Evolutionary conservation across 2,113 vertebrate genomes (phyloP), one percentile per base, ranked within the genome.

Genomic region (Psophia crepitans): DNA sequence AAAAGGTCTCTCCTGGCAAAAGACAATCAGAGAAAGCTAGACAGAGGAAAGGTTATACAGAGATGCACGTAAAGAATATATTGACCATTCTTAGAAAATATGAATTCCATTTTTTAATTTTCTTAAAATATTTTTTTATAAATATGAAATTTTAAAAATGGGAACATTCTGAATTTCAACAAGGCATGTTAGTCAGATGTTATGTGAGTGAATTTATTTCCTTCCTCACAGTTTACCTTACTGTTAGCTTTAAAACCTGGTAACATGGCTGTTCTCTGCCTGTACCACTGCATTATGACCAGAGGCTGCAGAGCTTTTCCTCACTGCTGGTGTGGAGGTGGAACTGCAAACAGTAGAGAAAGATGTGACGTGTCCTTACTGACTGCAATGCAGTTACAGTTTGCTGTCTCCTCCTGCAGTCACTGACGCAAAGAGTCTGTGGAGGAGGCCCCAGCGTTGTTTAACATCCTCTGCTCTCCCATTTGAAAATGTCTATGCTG

Each of bases 211-310:
- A 43, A 43, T 49, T 43, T 69, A 78, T 70, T 75, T 57, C 28
- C 16, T 54, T 39, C 37, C 24, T 79, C 14, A 3, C 15, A 19
- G 4, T 12, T 19, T 35, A 48, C 8, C 8, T 37, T 75, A 10
- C 22, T 66, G 4, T 49, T 37, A 22, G 21, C 24, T 70, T 71
- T 26, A 58, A 54, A 78, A 23, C 12, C 11, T 49, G n/a, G 6
- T 53, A 39, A 44, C 15, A 8, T 0, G 3, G 8, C 6, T 54
- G 12, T 14, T 65, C 21, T 27, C 32, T 71, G 58, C 10, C 58
- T 70, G 9, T 37, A 22, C 11, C 10, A 7, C 14, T 17, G 11
- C 0, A 0, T 32, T 44, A 41, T 5, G 11, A 2, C 8, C 44
- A 33, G 32, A 53, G 12, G 12, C n/a, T 63, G 60, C 54, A 70